Evolutionary conservation across 2,888 invertebrate species (phyloP).

Genomic region (Trilocha varians): DNA sequence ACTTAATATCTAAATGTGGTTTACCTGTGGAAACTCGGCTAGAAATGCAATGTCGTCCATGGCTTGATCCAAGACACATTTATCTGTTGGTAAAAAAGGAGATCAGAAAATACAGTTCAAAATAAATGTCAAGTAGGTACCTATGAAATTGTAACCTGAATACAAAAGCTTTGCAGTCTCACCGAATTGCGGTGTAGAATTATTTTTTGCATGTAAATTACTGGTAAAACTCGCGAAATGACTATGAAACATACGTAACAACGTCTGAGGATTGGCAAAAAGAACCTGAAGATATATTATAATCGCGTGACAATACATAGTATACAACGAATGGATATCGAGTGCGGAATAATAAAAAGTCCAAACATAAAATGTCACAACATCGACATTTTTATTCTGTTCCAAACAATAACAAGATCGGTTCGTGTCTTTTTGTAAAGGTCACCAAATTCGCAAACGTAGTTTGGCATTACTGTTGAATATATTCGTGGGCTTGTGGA

Average conservation of each 20-base stretch:
- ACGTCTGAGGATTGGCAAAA: too few species aligned
- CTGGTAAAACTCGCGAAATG: too few species aligned
- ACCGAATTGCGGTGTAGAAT: too few species aligned
- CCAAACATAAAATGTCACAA: constrained; percentile 12
- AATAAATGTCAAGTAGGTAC: constrained; percentile 23
- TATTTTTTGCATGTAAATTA: too few species aligned
- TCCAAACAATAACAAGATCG: background rate
- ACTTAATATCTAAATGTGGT: background rate
- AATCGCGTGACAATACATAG: constrained; percentile 36
- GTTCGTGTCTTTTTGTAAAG: background rate
- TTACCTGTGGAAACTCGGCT: constrained; percentile 68
- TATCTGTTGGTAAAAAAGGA: constrained; percentile 62
- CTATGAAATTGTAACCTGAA: too few species aligned
- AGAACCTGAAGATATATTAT: too few species aligned
- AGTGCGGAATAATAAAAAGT: constrained; percentile 39
- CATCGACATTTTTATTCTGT: background rate
- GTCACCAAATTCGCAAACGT: background rate
- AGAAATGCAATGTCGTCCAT: constrained; percentile 77
- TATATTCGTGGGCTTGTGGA: background rate
- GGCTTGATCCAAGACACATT: constrained; percentile 77
- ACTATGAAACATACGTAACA: too few species aligned
- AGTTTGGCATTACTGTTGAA: background rate
- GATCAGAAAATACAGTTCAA: background rate
- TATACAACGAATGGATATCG: constrained; percentile 25
- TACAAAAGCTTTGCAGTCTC: too few species aligned